Conservation (phyloP, 2,113 vertebrate species). For the Patagioenas fasciata region DNA sequence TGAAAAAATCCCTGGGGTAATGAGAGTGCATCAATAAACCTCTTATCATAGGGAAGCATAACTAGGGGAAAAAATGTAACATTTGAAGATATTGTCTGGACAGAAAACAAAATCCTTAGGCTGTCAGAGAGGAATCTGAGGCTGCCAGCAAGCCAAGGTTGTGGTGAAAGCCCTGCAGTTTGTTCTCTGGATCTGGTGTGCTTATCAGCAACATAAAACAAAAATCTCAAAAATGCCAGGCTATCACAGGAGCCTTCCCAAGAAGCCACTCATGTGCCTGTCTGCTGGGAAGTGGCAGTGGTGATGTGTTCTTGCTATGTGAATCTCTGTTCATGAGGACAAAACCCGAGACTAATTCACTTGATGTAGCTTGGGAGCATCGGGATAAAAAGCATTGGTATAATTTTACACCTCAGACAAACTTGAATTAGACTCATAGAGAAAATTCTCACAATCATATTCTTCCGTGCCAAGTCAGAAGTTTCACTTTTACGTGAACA, state of each 20-base stretch:
- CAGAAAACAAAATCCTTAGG: not conserved
- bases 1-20: not conserved
- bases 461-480: not conserved
- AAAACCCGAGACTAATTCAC: not conserved
- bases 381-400: not conserved
- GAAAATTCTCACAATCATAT: not conserved
- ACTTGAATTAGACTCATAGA: not conserved
- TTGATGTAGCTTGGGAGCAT: not conserved
- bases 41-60: not conserved
- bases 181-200: not conserved
- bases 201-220: slow-evolving; percentile 23
- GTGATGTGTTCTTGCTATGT: not conserved
- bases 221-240: not conserved
- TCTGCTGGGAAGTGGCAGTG: not conserved
- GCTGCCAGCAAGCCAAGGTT: not conserved
- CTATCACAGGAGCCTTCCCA: not conserved
- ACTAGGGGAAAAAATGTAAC: not conserved
- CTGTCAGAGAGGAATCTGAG: not conserved
- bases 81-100: not conserved
- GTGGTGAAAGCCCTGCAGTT: accelerated
- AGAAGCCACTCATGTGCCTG: not conserved
- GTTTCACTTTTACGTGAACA: not conserved
- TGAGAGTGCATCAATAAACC: not conserved
- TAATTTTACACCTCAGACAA: not conserved
- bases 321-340: not conserved